These are phyloP conservation scores for Telmatherina bonti DNA, from an alignment of 2,797 vertebrate genomes.

Conservation along the genomic window DNA sequence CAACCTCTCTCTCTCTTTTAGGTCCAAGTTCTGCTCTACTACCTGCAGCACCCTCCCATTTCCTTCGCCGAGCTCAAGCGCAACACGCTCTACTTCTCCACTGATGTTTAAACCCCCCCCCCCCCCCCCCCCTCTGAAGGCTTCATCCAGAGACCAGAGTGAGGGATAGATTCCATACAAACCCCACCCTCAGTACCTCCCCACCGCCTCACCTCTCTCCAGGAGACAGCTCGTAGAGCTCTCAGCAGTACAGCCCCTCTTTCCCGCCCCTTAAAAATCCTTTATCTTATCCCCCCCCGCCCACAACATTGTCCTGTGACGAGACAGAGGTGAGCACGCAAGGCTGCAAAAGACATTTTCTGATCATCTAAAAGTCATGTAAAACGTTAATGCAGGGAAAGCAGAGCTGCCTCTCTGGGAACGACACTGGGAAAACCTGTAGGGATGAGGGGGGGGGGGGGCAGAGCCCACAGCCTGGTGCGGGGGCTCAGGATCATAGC, in stretches of 20 bases:
- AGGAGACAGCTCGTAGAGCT: conserved; percentile 58
- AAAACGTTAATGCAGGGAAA: conserved; percentile 65
- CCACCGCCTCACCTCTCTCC: conserved; percentile 52
- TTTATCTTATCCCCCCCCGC: neutral
- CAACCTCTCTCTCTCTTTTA: conserved; percentile 56
- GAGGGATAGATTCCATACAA: conserved; percentile 51
- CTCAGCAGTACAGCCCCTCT: conserved; percentile 71
- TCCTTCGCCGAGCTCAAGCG: conserved; percentile 96
- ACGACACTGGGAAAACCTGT: conserved; percentile 14
- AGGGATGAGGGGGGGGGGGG: neutral
- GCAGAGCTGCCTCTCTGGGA: conserved; percentile 53
- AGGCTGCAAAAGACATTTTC: conserved; percentile 47
- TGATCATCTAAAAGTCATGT: conserved; percentile 66
- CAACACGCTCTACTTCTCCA: conserved; percentile 97
- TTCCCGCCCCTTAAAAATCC: neutral
- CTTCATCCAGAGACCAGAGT: conserved; percentile 42
- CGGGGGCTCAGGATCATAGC: conserved; percentile 33
- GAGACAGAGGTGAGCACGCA: conserved; percentile 36
- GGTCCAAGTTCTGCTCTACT: conserved; percentile 99
- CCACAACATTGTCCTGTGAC: neutral
- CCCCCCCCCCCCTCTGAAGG: conserved; percentile 36
- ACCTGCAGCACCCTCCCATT: conserved; percentile 96
- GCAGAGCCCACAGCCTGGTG: conserved; percentile 37
- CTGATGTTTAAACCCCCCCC: conserved; percentile 89
- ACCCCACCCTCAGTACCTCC: conserved; percentile 35